These are phyloP conservation scores for Euwallacea similis DNA, from an alignment of 1,140 invertebrate species.

Conservation along the genomic window DNA sequence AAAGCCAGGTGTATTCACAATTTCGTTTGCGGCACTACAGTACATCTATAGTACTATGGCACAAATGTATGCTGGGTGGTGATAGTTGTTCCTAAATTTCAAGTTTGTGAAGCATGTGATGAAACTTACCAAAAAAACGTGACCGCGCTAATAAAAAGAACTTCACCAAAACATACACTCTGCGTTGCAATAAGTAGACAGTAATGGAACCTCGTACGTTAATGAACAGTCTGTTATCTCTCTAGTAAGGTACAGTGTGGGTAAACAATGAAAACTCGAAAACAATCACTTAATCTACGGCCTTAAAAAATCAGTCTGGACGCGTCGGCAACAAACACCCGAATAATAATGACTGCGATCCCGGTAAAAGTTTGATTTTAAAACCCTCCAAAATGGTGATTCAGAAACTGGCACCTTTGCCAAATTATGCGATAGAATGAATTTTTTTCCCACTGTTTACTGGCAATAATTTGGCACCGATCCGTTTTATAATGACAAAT, in stretches of 20 bases:
- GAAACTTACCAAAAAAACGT: too few species aligned
- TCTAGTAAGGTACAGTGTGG: constrained; percentile 2
- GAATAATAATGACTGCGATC: constrained; percentile 14
- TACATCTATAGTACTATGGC: too few species aligned
- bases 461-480: constrained; percentile 28
- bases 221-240: constrained; percentile 26
- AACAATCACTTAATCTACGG: constrained; percentile 16
- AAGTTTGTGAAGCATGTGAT: too few species aligned
- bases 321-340: constrained; percentile 16
- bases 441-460: constrained; percentile 34
- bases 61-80: too few species aligned
- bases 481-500: constrained; percentile 33
- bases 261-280: constrained; percentile 14
- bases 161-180: too few species aligned
- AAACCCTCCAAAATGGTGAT: constrained; percentile 27
- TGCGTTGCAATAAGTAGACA: too few species aligned
- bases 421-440: constrained; percentile 39
- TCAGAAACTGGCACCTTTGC: constrained; percentile 15
- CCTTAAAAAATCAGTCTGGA: constrained; percentile 28
- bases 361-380: constrained; percentile 24
- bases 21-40: too few species aligned
- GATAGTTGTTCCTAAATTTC: too few species aligned
- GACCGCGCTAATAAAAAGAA: too few species aligned
- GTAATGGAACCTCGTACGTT: too few species aligned
- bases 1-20: too few species aligned